Base-by-base conservation (phyloP, 2,113 vertebrate genomes). In the Epinephelus cyanopodus region DNA sequence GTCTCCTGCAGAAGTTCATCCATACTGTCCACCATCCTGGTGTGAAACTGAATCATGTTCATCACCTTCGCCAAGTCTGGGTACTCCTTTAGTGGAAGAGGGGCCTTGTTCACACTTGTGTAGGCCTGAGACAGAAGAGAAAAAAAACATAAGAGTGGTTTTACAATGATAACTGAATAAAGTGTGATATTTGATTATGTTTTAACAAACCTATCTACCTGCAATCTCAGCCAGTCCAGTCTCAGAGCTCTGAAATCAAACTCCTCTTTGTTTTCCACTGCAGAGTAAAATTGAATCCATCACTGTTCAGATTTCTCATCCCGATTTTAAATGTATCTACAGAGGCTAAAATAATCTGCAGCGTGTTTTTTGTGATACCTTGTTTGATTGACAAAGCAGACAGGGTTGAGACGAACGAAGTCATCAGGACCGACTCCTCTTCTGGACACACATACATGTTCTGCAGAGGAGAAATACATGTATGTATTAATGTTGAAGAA, bases 371-470 rank as follows among this genome's bases (percentile, higher is more conserved):
- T 47, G 14, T 48, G 15, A 6, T 78, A 98, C 98, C 95, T 96
- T 97, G 97, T 88, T 97, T 98, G 87, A 96, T 17, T 5, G 94
- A 95, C 39, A 99, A 94, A 53, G 94, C 93, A 2, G 97, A 96
- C 66, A 99, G 91, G 2, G 92, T 93, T n/a, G 95, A 97, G 84
- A 99, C 97, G 2, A 99, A 98, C 0, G 97, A 97, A 0, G 95
- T 97, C 93, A 98, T 94, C 69, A 99, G 96, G 56, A 98, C 83
- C 0, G 98, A 99, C 66, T 99, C 98, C 78, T 99, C 98, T 83
- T 99, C 98, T 2, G 98, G 98, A 92, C 98, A 99, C 25, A 99
- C 98, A 0, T 93, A 95, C 68, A 99, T 96, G 81, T 97, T 97
- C 98, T 99, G 86, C 6, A 74, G 18, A 73, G 23, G 6, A 18